A percentile compares a stretch with the other conserved stretches of the same genome.
Evolutionary conservation across 2,113 vertebrate genomes (phyloP).

Genomic region (Anhinga anhinga): DNA sequence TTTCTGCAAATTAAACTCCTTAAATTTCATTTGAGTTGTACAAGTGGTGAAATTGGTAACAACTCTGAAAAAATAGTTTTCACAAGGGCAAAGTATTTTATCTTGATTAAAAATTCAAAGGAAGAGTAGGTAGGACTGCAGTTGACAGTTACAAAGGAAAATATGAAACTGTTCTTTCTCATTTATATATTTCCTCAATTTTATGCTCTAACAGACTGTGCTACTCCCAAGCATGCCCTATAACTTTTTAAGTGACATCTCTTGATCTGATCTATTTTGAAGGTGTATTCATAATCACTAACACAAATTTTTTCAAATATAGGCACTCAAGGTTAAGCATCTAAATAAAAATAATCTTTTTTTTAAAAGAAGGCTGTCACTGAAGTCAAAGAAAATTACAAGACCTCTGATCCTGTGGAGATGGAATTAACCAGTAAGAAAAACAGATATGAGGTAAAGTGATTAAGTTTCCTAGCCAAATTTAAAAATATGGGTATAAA

Average conservation of each 20-base stretch:
- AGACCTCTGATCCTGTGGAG: not conserved
- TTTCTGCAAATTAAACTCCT: not conserved
- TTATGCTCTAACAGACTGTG: not conserved
- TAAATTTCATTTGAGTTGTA: not conserved
- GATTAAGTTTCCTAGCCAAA: not conserved
- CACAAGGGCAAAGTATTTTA: not conserved
- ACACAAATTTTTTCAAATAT: not conserved
- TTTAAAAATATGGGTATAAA: not conserved
- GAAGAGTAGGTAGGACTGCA: not conserved
- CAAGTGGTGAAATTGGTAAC: not conserved
- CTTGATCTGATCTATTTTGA: not conserved
- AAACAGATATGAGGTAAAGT: not conserved
- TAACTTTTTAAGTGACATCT: not conserved
- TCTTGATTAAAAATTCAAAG: not conserved
- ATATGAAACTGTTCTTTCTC: not conserved
- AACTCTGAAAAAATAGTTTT: not conserved
- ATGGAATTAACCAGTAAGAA: not conserved
- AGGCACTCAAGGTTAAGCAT: not conserved
- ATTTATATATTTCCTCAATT: not conserved
- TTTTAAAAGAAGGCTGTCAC: not conserved
- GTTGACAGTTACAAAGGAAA: not conserved
- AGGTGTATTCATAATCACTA: not conserved
- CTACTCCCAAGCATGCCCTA: not conserved
- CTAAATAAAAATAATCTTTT: not conserved
- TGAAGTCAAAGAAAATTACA: not conserved